Base-by-base conservation (phyloP, 2,113 vertebrate genomes). In the Petrocephalus microphthalmus region DNA sequence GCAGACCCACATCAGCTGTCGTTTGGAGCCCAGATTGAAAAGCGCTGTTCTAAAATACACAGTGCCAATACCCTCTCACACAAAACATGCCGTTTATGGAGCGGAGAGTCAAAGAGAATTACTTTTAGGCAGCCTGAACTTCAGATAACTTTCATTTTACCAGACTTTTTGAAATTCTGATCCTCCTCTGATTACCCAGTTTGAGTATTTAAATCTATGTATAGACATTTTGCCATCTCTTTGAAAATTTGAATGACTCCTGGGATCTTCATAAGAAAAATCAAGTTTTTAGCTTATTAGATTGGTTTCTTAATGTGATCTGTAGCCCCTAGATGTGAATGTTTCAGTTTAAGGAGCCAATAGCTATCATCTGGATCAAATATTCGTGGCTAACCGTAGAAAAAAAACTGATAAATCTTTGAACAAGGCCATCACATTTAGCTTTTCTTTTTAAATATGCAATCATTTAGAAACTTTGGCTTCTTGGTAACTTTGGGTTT, bases 401-500 rank as follows among this genome's bases (percentile, higher is more conserved):
- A 45, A 81, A 78, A 78, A 81, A 17, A 11, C 11, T 19, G 51
- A 52, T 29, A 52, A 85, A 85, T 45, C 49, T 85, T 51, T 85
- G 25, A 29, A 54, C n/a, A 52, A 67, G 60, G n/a, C 25, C 45
- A 85, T 53, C 47, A 85, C n/a, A 85, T 53, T 53, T 20, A 67
- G 37, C 33, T 85, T 52, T 52, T 51, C 52, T 25, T 87, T 15
- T 51, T 29, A 74, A 87, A 47, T 49, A 13, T 49, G 22, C 29
- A 60, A 91, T 91, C 86, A 85, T 88, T 74, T 60, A 51, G 45
- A 33, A 89, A 20, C 45, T 64, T 13, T 88, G 87, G 37, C 57
- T 53, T 83, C 5, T 84, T 85, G 88, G 83, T 93, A 81, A 87
- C 67, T 89, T 83, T 85, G 92, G 33, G 13, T 82, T 92, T 53